Percentiles rank a stretch among this genome's conserved stretches.
Evolutionary conservation across 2,797 vertebrate genomes (phyloP).

Genomic region (Micropoecilia bifurca): DNA sequence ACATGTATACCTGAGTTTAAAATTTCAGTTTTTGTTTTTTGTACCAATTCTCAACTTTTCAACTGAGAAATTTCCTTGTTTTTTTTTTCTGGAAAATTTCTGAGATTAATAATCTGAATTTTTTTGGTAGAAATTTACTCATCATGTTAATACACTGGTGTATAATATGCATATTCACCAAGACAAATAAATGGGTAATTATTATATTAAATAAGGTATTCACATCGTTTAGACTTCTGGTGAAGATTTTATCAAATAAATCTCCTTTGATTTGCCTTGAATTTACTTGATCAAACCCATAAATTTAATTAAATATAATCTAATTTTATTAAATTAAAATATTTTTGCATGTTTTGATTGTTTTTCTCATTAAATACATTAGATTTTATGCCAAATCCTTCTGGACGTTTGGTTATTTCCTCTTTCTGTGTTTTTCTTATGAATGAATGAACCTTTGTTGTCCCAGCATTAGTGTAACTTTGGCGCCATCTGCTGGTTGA

Average conservation of each 20-base stretch:
- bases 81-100: too few relatives aligned
- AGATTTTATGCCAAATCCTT: neutral
- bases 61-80: too few relatives aligned
- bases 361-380: neutral
- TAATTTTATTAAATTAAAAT: neutral
- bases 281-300: neutral
- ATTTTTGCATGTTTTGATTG: neutral
- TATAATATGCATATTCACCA: neutral
- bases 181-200: neutral
- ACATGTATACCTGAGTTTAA: too few relatives aligned
- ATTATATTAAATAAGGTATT: neutral
- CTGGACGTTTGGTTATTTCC: neutral
- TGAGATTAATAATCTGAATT: too few relatives aligned
- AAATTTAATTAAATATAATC: neutral
- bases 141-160: too few relatives aligned
- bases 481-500: slow-evolving; percentile 33
- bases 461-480: neutral
- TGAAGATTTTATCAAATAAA: neutral
- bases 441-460: neutral
- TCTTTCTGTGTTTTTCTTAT: neutral
- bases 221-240: neutral
- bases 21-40: too few relatives aligned
- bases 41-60: too few relatives aligned
- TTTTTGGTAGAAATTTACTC: too few relatives aligned
- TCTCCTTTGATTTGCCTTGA: neutral